A percentile compares a stretch with the other conserved stretches of the same genome.
These are phyloP conservation scores for Agrochola circellaris DNA, from an alignment of 2,888 invertebrate species.

Conservation along the genomic window DNA sequence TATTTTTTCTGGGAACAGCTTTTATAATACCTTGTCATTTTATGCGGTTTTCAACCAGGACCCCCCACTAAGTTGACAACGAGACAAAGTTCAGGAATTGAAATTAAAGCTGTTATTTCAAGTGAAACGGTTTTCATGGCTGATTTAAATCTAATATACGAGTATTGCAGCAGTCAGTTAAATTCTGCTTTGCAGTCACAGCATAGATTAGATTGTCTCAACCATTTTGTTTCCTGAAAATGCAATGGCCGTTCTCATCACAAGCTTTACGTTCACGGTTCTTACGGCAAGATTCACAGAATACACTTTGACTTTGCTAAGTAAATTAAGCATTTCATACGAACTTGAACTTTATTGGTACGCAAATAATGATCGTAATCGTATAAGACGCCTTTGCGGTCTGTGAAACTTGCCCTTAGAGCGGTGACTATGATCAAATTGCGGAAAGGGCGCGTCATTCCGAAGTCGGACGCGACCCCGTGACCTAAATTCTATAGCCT, in stretches of 20 bases:
- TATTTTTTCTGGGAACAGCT: conserved; percentile 57
- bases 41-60: neutral
- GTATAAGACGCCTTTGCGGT: neutral
- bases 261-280: neutral
- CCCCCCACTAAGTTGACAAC: conserved; percentile 26
- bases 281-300: neutral
- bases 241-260: neutral
- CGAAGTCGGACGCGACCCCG: too few relatives aligned
- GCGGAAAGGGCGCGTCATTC: neutral
- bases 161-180: neutral
- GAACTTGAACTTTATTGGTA: neutral
- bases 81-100: neutral
- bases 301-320: neutral
- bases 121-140: conserved; percentile 1
- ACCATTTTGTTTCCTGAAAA: neutral
- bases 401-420: neutral
- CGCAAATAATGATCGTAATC: neutral
- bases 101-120: conserved; percentile 4
- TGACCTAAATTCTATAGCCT: neutral
- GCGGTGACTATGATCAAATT: neutral
- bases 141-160: neutral
- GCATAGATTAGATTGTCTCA: neutral
- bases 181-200: neutral
- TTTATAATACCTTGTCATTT: conserved; percentile 11
- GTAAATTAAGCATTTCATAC: neutral